phyloP scores from a whole-genome alignment of 2,113 vertebrate genomes.

The Gallinago media region DNA sequence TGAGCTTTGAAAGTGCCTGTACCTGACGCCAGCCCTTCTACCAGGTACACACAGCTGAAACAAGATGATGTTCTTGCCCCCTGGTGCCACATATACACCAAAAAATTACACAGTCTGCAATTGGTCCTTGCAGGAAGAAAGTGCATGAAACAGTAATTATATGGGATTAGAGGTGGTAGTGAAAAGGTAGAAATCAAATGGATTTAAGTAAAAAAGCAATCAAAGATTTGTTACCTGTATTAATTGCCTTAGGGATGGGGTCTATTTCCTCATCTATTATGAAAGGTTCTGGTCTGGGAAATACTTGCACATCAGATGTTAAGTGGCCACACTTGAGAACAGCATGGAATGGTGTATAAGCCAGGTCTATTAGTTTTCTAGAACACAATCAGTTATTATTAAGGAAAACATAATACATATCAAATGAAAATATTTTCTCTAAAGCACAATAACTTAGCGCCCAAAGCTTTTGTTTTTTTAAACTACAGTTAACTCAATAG shows the following conservation, averaged over 20 bases:
- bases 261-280: constrained; percentile 95
- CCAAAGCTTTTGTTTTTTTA: not conserved
- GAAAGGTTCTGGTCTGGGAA: constrained; percentile 94
- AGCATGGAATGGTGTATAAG: constrained; percentile 95
- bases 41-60: not conserved
- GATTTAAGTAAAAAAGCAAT: not conserved
- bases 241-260: constrained; percentile 89
- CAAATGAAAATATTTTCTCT: not conserved
- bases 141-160: not conserved
- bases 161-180: not conserved
- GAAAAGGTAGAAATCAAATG: not conserved
- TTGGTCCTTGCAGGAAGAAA: not conserved
- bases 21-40: not conserved
- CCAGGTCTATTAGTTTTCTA: constrained; percentile 95
- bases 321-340: constrained; percentile 95
- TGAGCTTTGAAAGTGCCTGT: not conserved
- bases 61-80: not conserved
- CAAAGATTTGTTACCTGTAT: constrained; percentile 82
- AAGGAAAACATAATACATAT: not conserved
- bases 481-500: not conserved
- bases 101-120: not conserved
- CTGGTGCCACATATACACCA: not conserved
- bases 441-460: not conserved
- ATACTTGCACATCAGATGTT: constrained; percentile 95
- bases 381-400: constrained; percentile 32